phyloP scores from a whole-genome alignment of 1,140 invertebrate genomes.

The Nebria ingens region DNA sequence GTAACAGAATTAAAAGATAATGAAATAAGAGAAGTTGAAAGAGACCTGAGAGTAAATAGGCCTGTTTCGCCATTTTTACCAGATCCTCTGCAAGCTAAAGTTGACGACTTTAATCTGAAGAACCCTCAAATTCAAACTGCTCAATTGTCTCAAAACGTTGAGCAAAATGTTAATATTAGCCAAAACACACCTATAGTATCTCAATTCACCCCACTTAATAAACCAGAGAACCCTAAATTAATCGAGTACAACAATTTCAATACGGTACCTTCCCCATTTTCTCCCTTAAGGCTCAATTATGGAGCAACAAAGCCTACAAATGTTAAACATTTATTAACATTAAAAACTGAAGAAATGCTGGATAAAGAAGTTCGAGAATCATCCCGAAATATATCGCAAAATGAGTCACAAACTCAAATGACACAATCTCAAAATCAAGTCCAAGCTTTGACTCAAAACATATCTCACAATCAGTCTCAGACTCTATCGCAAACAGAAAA shows the following conservation, averaged over 20 bases:
- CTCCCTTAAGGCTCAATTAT: not conserved
- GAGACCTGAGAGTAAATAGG: constrained; percentile 15
- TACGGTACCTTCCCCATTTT: not conserved
- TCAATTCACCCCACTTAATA: not conserved
- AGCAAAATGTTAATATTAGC: no score
- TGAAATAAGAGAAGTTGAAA: constrained; percentile 13
- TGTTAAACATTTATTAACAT: not conserved
- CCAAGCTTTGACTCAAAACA: no score
- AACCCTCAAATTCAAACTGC: no score
- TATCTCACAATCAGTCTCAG: no score
- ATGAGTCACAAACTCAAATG: not conserved
- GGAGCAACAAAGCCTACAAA: not conserved
- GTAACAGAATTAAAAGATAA: constrained; percentile 19
- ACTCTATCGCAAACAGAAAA: no score
- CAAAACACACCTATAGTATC: no score
- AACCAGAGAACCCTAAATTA: not conserved
- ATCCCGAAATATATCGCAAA: not conserved
- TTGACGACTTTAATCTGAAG: no score
- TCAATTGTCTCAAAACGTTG: no score
- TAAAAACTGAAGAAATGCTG: not conserved
- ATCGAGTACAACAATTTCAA: not conserved
- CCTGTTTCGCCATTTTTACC: constrained; percentile 21
- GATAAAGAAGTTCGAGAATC: not conserved
- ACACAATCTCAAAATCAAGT: not conserved
- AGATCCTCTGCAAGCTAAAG: no score